A percentile compares a stretch with the other conserved stretches of the same genome.
Evolutionary conservation across 2,888 invertebrate species (phyloP).

Genomic region (Spialia ferax): DNA sequence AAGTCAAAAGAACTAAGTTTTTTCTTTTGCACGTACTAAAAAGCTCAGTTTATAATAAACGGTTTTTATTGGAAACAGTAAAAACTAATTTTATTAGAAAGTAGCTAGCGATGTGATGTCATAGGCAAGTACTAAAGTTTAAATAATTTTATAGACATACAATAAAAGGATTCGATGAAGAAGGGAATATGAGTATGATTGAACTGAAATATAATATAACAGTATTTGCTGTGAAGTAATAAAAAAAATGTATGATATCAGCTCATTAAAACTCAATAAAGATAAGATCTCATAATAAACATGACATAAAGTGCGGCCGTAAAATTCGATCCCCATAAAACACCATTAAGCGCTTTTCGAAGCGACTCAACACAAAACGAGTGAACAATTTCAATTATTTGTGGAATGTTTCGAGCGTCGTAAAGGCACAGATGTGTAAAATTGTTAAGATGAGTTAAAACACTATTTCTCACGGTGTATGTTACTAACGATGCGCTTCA

Average conservation of each 20-base stretch:
- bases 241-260: not conserved
- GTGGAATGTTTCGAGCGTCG: slow-evolving; percentile 45
- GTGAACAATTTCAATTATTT: slow-evolving; percentile 40
- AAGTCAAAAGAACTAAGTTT: not conserved
- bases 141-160: not conserved
- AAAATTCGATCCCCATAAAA: slow-evolving; percentile 41
- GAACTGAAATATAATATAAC: not conserved
- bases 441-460: slow-evolving; percentile 3
- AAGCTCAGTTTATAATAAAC: no score
- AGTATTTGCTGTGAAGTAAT: not conserved
- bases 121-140: no score
- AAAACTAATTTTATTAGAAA: no score
- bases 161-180: not conserved
- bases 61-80: no score
- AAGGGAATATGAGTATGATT: not conserved
- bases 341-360: slow-evolving; percentile 20
- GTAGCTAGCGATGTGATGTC: no score
- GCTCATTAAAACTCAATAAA: slow-evolving; percentile 26
- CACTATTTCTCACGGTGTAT: not conserved
- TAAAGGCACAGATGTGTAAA: slow-evolving; percentile 40
- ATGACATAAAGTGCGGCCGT: slow-evolving; percentile 29
- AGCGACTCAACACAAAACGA: slow-evolving; percentile 9
- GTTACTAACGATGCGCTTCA: not conserved
- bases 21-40: no score
- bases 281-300: slow-evolving; percentile 30